Evolutionary conservation across 2,797 vertebrate genomes (phyloP).

Genomic region (Eupleurogrammus muticus): DNA sequence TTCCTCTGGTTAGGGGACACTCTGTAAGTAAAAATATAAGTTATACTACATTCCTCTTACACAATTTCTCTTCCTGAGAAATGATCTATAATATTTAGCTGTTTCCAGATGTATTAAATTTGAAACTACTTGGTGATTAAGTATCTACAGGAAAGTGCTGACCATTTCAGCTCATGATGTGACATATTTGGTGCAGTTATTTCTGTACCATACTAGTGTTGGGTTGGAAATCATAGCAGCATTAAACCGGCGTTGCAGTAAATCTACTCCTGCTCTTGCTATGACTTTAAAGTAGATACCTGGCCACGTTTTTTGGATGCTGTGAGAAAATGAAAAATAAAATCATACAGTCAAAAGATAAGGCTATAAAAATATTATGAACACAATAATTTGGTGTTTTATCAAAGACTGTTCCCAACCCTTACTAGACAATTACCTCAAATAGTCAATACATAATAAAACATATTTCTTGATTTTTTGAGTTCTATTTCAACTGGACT

Average conservation of each 20-base stretch:
- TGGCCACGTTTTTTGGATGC: slow-evolving; percentile 26
- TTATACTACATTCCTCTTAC: slow-evolving; percentile 68
- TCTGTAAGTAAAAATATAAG: slow-evolving; percentile 72
- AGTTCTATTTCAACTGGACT: slow-evolving; percentile 59
- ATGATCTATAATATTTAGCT: slow-evolving; percentile 80
- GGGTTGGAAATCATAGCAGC: slow-evolving; percentile 66
- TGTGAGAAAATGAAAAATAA: slow-evolving; percentile 58
- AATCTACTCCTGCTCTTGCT: slow-evolving; percentile 59
- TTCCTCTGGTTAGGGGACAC: slow-evolving; percentile 70
- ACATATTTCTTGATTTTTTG: slow-evolving; percentile 52
- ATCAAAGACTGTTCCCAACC: slow-evolving; percentile 36
- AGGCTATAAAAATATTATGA: no score
- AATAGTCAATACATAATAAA: slow-evolving; percentile 63
- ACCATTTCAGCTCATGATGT: slow-evolving; percentile 75
- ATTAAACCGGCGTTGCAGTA: slow-evolving; percentile 60
- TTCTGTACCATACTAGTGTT: slow-evolving; percentile 60
- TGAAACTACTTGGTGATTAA: slow-evolving; percentile 79
- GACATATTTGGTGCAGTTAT: slow-evolving; percentile 82
- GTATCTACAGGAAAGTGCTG: slow-evolving; percentile 80
- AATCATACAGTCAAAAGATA: slow-evolving; percentile 35
- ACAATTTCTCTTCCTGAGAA: slow-evolving; percentile 71
- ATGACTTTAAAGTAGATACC: slow-evolving; percentile 59
- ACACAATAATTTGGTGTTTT: slow-evolving; percentile 43
- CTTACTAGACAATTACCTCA: slow-evolving; percentile 57
- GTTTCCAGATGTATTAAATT: slow-evolving; percentile 81